A percentile compares a stretch with the other conserved stretches of the same genome.
These are phyloP conservation scores for Mechanitis mazaeus DNA, from an alignment of 2,888 invertebrate species.

Conservation along the genomic window DNA sequence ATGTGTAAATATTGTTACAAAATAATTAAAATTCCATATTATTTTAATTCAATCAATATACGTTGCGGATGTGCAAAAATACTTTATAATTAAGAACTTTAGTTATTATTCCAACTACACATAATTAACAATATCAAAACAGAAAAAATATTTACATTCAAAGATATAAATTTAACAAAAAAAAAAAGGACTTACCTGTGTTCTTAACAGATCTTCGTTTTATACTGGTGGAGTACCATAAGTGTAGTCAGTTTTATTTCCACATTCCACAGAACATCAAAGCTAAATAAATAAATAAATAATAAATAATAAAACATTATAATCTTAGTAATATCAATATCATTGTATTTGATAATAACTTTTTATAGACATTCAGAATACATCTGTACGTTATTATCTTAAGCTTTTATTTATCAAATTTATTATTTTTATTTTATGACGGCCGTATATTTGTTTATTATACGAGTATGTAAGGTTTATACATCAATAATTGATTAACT, in stretches of 20 bases:
- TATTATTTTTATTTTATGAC: too few species aligned
- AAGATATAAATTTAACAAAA: not conserved
- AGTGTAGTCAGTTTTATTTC: not conserved
- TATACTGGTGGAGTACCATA: not conserved
- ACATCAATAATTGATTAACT: too few species aligned
- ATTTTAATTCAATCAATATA: too few species aligned
- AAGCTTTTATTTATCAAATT: too few species aligned
- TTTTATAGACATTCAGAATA: slow-evolving; percentile 4
- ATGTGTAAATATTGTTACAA: too few species aligned
- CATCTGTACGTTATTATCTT: too few species aligned
- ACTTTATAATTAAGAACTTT: too few species aligned
- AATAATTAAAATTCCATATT: too few species aligned
- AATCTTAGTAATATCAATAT: not conserved
- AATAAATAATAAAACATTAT: not conserved
- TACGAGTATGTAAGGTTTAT: too few species aligned
- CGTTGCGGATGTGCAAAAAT: too few species aligned
- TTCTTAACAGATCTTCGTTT: not conserved
- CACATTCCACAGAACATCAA: not conserved
- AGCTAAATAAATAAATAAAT: not conserved
- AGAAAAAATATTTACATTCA: not conserved
- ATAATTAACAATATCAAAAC: not conserved
- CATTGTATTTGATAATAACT: not conserved
- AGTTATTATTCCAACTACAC: too few species aligned
- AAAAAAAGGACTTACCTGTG: not conserved
- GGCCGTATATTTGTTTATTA: too few species aligned